These are phyloP conservation scores for Cheilosia variabilis DNA, from an alignment of 2,888 invertebrate genomes.

Conservation along the genomic window DNA sequence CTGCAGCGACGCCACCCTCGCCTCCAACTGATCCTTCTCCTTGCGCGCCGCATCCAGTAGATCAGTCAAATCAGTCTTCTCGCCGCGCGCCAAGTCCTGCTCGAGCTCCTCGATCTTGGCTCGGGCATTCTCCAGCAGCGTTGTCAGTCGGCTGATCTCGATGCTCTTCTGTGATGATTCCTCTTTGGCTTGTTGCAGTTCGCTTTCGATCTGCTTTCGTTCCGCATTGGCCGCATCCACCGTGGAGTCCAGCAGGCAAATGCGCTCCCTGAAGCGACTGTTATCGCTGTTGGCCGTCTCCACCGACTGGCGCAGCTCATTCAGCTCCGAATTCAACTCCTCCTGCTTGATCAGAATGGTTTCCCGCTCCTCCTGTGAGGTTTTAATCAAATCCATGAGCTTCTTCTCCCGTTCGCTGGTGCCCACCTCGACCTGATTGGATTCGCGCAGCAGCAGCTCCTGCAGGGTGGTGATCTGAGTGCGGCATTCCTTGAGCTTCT, in stretches of 20 bases:
- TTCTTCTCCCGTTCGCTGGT: slow-evolving; percentile 92
- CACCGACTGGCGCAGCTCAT: slow-evolving; percentile 86
- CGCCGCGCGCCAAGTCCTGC: slow-evolving; percentile 87
- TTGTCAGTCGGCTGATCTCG: slow-evolving; percentile 91
- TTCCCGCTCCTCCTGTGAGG: slow-evolving; percentile 92
- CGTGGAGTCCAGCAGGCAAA: slow-evolving; percentile 88
- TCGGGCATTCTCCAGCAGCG: slow-evolving; percentile 92
- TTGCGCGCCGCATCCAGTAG: slow-evolving; percentile 87
- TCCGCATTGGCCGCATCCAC: slow-evolving; percentile 90
- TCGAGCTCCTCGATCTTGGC: slow-evolving; percentile 91
- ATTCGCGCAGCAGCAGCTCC: slow-evolving; percentile 89
- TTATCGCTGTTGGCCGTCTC: slow-evolving; percentile 87
- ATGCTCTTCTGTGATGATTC: slow-evolving; percentile 90
- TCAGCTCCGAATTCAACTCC: slow-evolving; percentile 89
- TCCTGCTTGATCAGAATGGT: slow-evolving; percentile 90
- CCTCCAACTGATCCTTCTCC: slow-evolving; percentile 90
- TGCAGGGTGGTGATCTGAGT: slow-evolving; percentile 93
- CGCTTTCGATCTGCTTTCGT: slow-evolving; percentile 89
- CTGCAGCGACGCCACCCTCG: slow-evolving; percentile 87
- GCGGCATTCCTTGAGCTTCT: slow-evolving; percentile 94
- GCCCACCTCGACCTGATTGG: slow-evolving; percentile 87
- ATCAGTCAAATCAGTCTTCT: slow-evolving; percentile 89
- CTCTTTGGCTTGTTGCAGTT: slow-evolving; percentile 89
- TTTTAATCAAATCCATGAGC: slow-evolving; percentile 92
- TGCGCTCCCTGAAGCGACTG: slow-evolving; percentile 88